Base-by-base conservation (phyloP, 1,140 invertebrate genomes). In the Periplaneta americana region DNA sequence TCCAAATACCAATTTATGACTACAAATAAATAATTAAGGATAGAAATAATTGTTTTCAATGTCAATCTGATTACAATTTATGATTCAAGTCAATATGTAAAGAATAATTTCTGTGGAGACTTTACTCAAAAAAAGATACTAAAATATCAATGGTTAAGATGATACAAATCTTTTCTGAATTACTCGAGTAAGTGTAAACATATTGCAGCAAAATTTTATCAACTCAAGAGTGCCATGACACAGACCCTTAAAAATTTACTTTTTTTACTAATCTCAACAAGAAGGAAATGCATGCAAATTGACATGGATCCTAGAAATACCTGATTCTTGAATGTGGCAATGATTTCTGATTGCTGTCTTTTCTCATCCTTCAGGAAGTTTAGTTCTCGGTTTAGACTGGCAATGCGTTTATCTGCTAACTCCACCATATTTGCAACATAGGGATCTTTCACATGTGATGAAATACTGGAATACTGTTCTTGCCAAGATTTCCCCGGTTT, bases 391-490 rank as follows among this genome's bases (percentile, higher is more conserved):
- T 22, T 39, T 17, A 81, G 36, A n/a, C 11, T 77, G 37, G 18
- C 22, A n/a, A 81, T 78, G 18, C 75, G 74, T 76, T 81, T n/a
- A 39, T 81, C 80, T 48, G 34, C 39, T 48, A 34, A 22, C 34
- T 78, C 34, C 36, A 39, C 31, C 80, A 81, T 57, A 75, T 81
- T 48, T 34, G 37, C 75, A 48, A 78, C 35, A 48, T 81, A 78
- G 13, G 80, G 80, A 48, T 78, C 74, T 35, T 81, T 81, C n/a
- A 31, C 35, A n/a, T 81, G 75, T 28, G 80, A 17, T 31, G 75
- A 39, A 18, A 48, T 36, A 48, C 13, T 39, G 18, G 35, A 77
- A 48, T 48, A 78, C 37, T 78, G 75, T 34, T 81, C 80, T 34
- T 48, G n/a, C 76, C 82, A 81, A 77, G 75, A 34, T 39, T 34